A percentile compares a stretch with the other conserved stretches of the same genome.
Conservation (phyloP, 2,113 vertebrate species). For the Malurus cyaneus region DNA sequence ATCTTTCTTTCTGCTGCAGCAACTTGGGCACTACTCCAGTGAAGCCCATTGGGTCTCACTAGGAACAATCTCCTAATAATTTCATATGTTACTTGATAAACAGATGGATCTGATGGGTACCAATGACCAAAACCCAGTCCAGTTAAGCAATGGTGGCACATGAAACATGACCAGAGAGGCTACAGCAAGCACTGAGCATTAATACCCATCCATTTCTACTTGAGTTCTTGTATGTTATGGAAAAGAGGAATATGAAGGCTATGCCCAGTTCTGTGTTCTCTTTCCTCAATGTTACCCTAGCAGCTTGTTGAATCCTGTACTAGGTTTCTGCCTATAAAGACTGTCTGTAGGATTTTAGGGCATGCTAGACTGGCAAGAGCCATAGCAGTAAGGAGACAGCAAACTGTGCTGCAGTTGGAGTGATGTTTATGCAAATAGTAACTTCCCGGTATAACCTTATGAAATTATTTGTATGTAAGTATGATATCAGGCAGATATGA, state of each 20-base stretch:
- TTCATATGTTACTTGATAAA: not conserved
- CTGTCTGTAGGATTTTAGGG: not conserved
- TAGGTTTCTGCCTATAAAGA: not conserved
- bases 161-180: not conserved
- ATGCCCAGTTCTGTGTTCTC: not conserved
- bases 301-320: not conserved
- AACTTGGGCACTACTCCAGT: not conserved
- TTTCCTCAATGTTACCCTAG: not conserved
- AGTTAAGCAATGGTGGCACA: not conserved
- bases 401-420: not conserved
- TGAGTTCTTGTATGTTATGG: not conserved
- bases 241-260: not conserved
- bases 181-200: not conserved
- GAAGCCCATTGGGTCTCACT: not conserved
- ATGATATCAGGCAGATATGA: not conserved
- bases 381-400: accelerated
- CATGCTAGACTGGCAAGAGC: not conserved
- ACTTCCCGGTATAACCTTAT: not conserved
- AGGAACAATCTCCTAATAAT: not conserved
- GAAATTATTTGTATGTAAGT: not conserved
- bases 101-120: not conserved
- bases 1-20: not conserved
- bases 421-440: not conserved
- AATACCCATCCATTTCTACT: not conserved
- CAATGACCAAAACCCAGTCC: not conserved